Conservation (phyloP, 1,140 invertebrate genomes). For the Drosophila parvula region DNA sequence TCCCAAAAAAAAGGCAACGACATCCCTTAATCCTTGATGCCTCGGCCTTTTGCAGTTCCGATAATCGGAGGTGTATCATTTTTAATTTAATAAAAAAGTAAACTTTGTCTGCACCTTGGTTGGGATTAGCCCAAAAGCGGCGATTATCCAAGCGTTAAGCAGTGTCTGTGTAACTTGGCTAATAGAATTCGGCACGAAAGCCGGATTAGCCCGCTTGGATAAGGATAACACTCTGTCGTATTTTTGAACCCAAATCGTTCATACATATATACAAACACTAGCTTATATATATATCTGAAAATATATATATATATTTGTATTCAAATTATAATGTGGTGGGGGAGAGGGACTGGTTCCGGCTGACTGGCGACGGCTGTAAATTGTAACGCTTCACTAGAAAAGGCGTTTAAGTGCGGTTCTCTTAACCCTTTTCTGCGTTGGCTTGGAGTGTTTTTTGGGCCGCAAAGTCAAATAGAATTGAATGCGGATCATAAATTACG, state of each 20-base stretch:
- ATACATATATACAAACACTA: not conserved
- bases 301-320: not conserved
- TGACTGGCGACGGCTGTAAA: constrained; percentile 66
- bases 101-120: constrained; percentile 19
- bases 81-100: constrained; percentile 59
- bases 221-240: constrained; percentile 11
- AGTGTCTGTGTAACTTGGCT: constrained; percentile 8
- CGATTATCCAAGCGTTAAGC: constrained; percentile 72
- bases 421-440: constrained; percentile 62
- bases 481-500: constrained; percentile 79
- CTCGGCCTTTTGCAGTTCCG: not conserved
- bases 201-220: constrained; percentile 52
- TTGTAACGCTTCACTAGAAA: constrained; percentile 75
- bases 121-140: constrained; percentile 51
- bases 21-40: not conserved
- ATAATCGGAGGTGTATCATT: constrained; percentile 52
- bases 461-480: constrained; percentile 69
- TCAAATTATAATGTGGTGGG: too few species aligned
- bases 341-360: constrained; percentile 35
- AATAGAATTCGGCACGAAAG: constrained; percentile 76
- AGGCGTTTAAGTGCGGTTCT: constrained; percentile 69
- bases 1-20: too few species aligned
- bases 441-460: constrained; percentile 62
- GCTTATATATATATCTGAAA: not conserved
- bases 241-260: constrained; percentile 32